These are phyloP conservation scores for Alloscopus bannaensis DNA, from an alignment of 2,888 invertebrate genomes.

Conservation along the genomic window DNA sequence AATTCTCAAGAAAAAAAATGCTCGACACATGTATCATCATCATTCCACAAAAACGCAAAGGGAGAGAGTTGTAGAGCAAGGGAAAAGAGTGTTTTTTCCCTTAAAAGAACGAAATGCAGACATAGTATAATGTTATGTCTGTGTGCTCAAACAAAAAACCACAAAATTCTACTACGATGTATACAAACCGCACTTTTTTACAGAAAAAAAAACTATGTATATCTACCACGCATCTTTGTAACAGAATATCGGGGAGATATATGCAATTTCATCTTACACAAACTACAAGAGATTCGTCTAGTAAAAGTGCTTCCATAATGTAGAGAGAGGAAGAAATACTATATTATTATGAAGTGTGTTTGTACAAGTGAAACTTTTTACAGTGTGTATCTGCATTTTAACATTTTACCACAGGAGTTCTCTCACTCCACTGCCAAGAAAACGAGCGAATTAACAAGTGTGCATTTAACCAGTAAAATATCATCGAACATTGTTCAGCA, in stretches of 20 bases:
- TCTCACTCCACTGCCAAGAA: too few relatives aligned
- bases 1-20: conserved; percentile 27
- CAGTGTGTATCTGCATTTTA: not conserved
- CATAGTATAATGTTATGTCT: conserved; percentile 27
- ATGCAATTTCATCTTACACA: not conserved
- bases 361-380: conserved; percentile 44
- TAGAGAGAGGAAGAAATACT: not conserved
- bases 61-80: conserved; percentile 6
- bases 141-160: conserved; percentile 44
- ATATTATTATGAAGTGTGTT: too few relatives aligned
- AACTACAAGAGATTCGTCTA: too few relatives aligned
- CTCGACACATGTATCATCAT: too few relatives aligned
- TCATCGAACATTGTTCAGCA: not conserved
- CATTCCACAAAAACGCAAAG: conserved; percentile 14
- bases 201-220: too few relatives aligned
- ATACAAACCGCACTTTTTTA: too few relatives aligned
- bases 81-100: too few relatives aligned
- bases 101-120: not conserved
- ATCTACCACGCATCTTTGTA: conserved; percentile 37
- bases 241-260: too few relatives aligned
- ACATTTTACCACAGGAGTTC: too few relatives aligned
- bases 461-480: conserved; percentile 1
- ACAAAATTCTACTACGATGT: conserved; percentile 36
- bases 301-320: too few relatives aligned
- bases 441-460: conserved; percentile 6